phyloP scores from a whole-genome alignment of 1,140 invertebrate genomes.

The Venustaconcha ellipsiformis region DNA sequence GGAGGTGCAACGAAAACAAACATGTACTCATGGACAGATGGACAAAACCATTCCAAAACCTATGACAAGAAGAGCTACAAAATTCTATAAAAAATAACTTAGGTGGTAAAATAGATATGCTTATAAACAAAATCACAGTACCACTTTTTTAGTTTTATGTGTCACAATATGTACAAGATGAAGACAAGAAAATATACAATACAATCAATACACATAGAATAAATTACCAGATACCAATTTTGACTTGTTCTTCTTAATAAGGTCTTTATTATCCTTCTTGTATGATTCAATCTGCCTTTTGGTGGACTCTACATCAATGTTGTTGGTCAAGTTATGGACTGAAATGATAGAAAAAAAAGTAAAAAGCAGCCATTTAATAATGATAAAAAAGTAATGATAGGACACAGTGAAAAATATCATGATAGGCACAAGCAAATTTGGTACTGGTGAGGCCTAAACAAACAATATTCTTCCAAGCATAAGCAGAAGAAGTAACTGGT shows the following conservation, averaged over 20 bases:
- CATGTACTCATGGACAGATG: background rate
- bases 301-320: conserved; percentile 90
- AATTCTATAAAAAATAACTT: background rate
- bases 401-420: too few species aligned
- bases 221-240: conserved; percentile 59
- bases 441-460: too few species aligned
- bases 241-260: conserved; percentile 83
- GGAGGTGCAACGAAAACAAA: background rate
- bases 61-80: background rate
- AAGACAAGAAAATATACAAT: background rate
- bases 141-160: too few species aligned
- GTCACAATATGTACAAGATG: background rate
- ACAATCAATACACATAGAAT: background rate
- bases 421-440: too few species aligned
- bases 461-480: too few species aligned
- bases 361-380: background rate
- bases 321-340: conserved; percentile 92
- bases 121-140: too few species aligned
- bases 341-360: conserved; percentile 25
- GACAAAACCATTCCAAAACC: too few species aligned
- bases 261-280: conserved; percentile 92
- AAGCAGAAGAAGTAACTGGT: too few species aligned
- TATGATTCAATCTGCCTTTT: conserved; percentile 94
- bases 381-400: too few species aligned
- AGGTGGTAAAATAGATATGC: too few species aligned